Evolutionary conservation across 2,113 vertebrate genomes (phyloP).

Genomic region (Arvicanthis niloticus): DNA sequence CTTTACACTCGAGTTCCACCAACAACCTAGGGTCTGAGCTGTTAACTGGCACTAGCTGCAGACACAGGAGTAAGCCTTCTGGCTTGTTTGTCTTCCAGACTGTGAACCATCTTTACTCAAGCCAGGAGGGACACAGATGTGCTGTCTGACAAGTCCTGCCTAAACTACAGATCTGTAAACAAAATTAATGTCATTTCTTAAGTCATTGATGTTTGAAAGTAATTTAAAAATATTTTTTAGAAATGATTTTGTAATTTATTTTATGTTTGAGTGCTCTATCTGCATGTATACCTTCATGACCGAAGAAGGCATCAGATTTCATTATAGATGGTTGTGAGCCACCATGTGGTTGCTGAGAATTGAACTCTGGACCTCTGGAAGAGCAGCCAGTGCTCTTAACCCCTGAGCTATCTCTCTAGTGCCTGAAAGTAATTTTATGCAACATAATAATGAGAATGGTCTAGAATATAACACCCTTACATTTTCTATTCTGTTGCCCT

Average conservation of each 20-base stretch:
- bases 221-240: background rate
- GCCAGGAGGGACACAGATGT: background rate
- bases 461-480: background rate
- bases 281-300: too few relatives aligned
- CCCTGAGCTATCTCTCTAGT: too few relatives aligned
- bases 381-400: too few relatives aligned
- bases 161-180: background rate
- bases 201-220: background rate
- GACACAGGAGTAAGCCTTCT: background rate
- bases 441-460: background rate
- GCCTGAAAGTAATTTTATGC: background rate
- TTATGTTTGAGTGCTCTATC: too few relatives aligned
- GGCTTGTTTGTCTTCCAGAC: background rate
- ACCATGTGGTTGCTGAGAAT: too few relatives aligned
- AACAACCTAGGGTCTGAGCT: background rate
- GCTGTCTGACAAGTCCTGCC: background rate
- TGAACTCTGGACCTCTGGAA: too few relatives aligned
- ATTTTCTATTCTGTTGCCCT: background rate
- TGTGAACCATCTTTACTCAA: background rate
- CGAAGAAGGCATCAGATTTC: too few relatives aligned
- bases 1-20: background rate
- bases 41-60: background rate
- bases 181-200: background rate
- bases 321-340: too few relatives aligned
- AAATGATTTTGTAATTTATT: too few relatives aligned